Evolutionary conservation across 1,140 invertebrate species (phyloP).

Genomic region (Wasmannia auropunctata): DNA sequence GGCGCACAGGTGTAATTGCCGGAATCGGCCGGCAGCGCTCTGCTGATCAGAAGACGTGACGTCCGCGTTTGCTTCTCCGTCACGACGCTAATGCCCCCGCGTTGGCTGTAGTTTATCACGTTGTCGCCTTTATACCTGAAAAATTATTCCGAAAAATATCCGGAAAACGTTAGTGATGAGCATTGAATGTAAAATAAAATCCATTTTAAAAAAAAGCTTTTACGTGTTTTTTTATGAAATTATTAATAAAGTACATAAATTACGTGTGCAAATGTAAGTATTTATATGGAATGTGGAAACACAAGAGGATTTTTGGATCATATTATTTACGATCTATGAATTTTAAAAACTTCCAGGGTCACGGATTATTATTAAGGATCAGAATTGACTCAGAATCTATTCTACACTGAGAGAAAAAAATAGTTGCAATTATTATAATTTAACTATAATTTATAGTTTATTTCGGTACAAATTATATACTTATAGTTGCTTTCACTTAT

Average conservation of each 20-base stretch:
- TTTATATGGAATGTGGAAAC: not conserved
- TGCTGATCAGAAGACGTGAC: constrained; percentile 92
- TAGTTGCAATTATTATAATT: too few species aligned
- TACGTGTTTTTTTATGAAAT: not conserved
- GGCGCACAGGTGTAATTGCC: constrained; percentile 95
- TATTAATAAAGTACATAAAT: not conserved
- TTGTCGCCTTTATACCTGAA: constrained; percentile 91
- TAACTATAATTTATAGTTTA: too few species aligned
- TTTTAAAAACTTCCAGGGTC: not conserved
- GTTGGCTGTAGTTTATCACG: constrained; percentile 95
- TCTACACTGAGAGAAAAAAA: too few species aligned
- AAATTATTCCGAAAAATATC: constrained; percentile 29
- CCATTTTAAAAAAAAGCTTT: not conserved
- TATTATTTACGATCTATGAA: not conserved
- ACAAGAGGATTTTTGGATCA: not conserved
- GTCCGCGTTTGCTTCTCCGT: constrained; percentile 94
- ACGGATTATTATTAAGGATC: too few species aligned
- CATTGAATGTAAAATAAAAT: not conserved
- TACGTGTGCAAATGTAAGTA: not conserved
- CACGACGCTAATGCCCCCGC: constrained; percentile 93
- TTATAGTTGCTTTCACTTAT: too few species aligned
- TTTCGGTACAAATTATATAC: too few species aligned
- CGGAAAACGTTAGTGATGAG: not conserved
- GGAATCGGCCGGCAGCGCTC: constrained; percentile 91
- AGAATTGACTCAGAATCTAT: too few species aligned